Base-by-base conservation (phyloP, 2,888 invertebrate genomes). In the Nebria salina region DNA sequence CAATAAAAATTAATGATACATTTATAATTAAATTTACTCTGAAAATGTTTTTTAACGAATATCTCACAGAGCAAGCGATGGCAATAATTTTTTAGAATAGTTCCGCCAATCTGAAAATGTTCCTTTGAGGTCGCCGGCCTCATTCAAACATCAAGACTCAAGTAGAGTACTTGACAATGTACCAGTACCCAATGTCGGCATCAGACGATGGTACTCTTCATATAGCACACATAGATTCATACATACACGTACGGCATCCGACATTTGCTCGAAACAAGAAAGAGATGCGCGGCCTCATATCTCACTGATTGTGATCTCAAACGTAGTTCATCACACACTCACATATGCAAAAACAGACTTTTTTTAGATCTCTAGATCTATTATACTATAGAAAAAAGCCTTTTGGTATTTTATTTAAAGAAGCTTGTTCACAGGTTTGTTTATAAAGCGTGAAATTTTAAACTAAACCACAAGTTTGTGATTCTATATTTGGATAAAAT, bases 51-150 rank as follows among this genome's bases (percentile, higher is more conserved):
- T 7, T 8, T 54, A 54, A 54, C 54, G 54, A 1, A 54, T 11
- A 54, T 54, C 54, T 11, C 54, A 54, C 11, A 54, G 54, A 54
- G 8, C 54, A 54, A 54, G 13, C 54, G 3, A 54, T 54, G 54
- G 54, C 13, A 11, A 54, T 54, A 1, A 54, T 54, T 11, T 54
- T 54, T 54, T 8, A 54, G 7, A 54, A 54, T 54, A 54, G 54
- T 54, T 54, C 54, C 54, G 75, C 75, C 75, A 75, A 75, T 65
- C 11, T 75, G 64, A 6, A 25, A 25, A 20, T n/a, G 70, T 70
- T 87, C 87, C 84, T 88, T 83, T 15, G 85, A 86, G 66, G 88
- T 88, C 0, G 87, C 86, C 4, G 86, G 86, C 81, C 87, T 84
- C 74, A 26, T 65, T 75, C 75, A 54, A 54, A 54, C 34, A 34